These are phyloP conservation scores for Phoeniculus purpureus DNA, from an alignment of 2,797 vertebrate species.

Conservation along the genomic window DNA sequence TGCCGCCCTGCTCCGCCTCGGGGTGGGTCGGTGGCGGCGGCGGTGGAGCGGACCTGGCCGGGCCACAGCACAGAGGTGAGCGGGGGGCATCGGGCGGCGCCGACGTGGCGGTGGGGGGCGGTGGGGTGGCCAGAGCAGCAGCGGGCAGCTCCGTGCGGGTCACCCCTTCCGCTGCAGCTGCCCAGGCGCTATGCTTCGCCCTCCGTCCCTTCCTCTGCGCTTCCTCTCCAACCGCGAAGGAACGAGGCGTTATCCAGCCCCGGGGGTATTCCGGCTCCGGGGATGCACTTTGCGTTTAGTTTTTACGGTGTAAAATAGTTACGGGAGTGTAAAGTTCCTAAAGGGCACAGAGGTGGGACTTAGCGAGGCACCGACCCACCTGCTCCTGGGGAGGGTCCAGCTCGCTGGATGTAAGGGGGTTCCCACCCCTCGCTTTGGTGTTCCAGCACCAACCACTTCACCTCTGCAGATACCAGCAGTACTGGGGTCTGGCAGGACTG, in stretches of 20 bases:
- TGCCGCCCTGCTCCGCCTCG: no score
- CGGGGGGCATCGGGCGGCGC: no score
- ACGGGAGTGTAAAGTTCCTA: fast-evolving
- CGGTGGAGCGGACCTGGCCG: no score
- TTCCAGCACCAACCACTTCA: fast-evolving
- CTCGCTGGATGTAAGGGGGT: not conserved
- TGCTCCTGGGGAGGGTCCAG: not conserved
- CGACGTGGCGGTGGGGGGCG: no score
- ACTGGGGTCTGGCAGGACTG: fast-evolving
- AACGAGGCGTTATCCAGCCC: not conserved
- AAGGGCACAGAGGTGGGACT: not conserved
- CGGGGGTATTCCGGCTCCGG: not conserved
- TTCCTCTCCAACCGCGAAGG: not conserved
- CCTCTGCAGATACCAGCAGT: not conserved
- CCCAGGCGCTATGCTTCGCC: fast-evolving
- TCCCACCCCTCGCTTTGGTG: not conserved
- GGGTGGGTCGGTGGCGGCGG: no score
- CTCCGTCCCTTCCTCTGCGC: not conserved
- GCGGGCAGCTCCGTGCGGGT: fast-evolving
- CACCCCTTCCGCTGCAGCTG: fast-evolving
- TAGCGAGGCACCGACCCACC: not conserved
- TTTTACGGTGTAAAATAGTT: not conserved
- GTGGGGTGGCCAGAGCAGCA: not conserved
- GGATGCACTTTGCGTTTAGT: fast-evolving
- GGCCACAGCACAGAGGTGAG: no score